Conservation (phyloP, 2,113 vertebrate genomes). For the Sciurus niger region DNA sequence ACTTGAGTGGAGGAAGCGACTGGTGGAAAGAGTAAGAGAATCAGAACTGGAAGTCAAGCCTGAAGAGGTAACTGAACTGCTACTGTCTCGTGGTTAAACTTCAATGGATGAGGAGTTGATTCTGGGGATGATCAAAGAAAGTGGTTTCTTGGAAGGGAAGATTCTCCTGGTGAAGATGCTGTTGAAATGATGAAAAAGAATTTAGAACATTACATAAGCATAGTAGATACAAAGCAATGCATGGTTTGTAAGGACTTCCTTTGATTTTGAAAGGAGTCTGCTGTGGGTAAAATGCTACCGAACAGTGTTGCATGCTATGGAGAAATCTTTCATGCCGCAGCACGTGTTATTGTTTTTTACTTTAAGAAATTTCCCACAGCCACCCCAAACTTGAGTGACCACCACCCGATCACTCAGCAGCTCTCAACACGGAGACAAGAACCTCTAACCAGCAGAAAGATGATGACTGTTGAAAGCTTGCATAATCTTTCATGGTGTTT, state of each 20-base stretch:
- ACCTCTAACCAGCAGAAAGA: neutral
- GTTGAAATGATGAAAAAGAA: neutral
- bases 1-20: neutral
- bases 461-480: neutral
- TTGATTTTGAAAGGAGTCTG: neutral
- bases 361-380: neutral
- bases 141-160: too few species aligned
- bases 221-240: neutral
- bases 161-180: too few species aligned
- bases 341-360: neutral
- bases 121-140: neutral
- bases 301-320: neutral
- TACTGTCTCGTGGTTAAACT: neutral
- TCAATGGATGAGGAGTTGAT: neutral
- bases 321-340: neutral
- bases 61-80: neutral
- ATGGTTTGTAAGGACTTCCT: neutral
- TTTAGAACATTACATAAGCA: neutral
- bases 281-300: neutral
- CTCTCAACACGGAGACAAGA: neutral
- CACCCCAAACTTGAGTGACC: too few species aligned
- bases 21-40: neutral
- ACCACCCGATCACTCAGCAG: neutral
- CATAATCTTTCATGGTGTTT: neutral
- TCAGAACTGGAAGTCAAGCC: neutral